phyloP scores from a whole-genome alignment of 2,113 vertebrate species.

The Nicator chloris region DNA sequence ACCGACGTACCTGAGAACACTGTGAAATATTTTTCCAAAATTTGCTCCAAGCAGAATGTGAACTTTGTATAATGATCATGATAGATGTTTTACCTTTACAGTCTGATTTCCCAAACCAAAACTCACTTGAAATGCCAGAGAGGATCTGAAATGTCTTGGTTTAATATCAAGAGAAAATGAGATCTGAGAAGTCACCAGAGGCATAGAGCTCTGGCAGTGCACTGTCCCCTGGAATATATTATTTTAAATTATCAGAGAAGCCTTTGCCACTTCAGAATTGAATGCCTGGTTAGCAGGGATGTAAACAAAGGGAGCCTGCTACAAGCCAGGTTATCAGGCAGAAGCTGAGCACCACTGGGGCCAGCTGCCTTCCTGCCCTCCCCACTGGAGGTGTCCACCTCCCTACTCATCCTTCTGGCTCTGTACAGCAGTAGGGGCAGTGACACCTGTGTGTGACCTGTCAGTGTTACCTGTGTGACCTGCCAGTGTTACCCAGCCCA shows the following conservation, averaged over 20 bases:
- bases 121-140: constrained; percentile 27
- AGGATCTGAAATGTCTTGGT: background rate
- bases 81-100: constrained; percentile 16
- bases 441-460: too few relatives aligned
- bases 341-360: background rate
- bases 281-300: background rate
- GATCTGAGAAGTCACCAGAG: background rate
- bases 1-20: background rate
- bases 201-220: background rate
- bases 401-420: background rate
- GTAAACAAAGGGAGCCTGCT: background rate
- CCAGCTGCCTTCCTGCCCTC: background rate
- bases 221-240: background rate
- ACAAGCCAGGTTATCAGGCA: background rate
- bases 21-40: background rate
- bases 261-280: background rate
- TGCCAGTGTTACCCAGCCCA: background rate
- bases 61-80: constrained; percentile 2
- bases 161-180: constrained; percentile 38
- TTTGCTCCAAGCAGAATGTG: constrained; percentile 15
- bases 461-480: too few relatives aligned
- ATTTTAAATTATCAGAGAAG: background rate
- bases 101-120: background rate
- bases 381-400: background rate
- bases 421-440: background rate